Evolutionary conservation across 2,797 vertebrate genomes (phyloP).

Genomic region (Tachyglossus aculeatus): DNA sequence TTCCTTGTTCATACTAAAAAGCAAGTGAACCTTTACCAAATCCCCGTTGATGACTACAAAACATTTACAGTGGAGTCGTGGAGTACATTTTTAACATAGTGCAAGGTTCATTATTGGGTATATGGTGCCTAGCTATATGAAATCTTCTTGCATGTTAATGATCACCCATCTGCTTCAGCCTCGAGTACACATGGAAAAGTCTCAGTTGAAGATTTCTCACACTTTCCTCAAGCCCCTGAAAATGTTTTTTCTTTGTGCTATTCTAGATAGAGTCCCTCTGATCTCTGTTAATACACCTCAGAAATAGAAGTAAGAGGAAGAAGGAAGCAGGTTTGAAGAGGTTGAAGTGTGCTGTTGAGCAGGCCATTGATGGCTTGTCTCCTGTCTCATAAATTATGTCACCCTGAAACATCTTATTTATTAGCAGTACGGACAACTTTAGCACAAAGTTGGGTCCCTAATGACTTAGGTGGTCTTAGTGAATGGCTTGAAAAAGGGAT

Average conservation of each 20-base stretch:
- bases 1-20: neutral
- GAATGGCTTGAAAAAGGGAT: no score
- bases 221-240: neutral
- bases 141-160: neutral
- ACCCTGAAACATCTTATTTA: no score
- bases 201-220: neutral
- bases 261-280: neutral
- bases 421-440: no score
- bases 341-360: no score
- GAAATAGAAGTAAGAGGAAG: no score
- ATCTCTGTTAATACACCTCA: no score
- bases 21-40: conserved; percentile 5
- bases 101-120: neutral
- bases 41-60: neutral
- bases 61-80: neutral
- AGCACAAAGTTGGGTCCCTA: no score
- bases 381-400: no score
- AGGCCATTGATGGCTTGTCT: no score
- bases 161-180: neutral
- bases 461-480: no score
- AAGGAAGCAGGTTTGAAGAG: no score
- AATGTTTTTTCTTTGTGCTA: neutral
- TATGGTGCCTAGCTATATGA: neutral
- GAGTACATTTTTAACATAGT: neutral
- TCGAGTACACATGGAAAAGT: neutral